Percentiles rank a stretch among this genome's conserved stretches.
Evolutionary conservation across 2,888 invertebrate genomes (phyloP).

Genomic region (Ormyrus pomaceus): DNA sequence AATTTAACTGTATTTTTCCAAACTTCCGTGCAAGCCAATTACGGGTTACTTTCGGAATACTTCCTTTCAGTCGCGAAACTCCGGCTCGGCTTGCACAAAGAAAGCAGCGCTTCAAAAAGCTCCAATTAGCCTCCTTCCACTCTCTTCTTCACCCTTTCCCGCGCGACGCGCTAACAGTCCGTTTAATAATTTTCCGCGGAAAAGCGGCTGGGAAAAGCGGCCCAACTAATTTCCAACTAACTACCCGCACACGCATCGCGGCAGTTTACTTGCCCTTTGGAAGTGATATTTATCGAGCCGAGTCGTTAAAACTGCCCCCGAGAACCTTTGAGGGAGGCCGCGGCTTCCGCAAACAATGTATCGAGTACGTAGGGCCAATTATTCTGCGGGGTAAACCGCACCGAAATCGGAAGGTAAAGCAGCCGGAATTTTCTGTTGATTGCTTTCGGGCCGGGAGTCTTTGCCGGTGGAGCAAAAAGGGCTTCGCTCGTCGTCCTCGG

Average conservation of each 20-base stretch:
- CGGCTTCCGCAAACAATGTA: constrained; percentile 25
- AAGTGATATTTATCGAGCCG: constrained; percentile 36
- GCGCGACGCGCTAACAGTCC: neutral
- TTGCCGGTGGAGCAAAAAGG: no score
- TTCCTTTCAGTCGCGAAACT: neutral
- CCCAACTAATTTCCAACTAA: constrained; percentile 36
- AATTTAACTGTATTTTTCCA: constrained; percentile 5
- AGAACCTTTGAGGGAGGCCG: constrained; percentile 4
- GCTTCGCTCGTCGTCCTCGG: neutral
- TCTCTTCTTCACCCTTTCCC: neutral
- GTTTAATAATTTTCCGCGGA: constrained; percentile 23
- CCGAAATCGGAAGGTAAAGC: constrained; percentile 33
- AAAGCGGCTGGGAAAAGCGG: neutral
- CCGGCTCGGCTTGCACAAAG: neutral
- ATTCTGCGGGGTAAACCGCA: neutral
- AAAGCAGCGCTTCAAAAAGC: constrained; percentile 12
- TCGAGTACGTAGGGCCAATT: constrained; percentile 17
- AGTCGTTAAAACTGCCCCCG: neutral
- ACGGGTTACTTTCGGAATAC: neutral
- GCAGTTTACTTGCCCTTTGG: constrained; percentile 5
- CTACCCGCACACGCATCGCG: neutral
- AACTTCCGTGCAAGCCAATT: neutral
- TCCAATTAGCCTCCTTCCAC: constrained; percentile 17
- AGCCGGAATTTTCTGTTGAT: constrained; percentile 44
- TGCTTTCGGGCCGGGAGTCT: constrained; percentile 13